Evolutionary conservation across 1,140 invertebrate genomes (phyloP), one percentile per base, ranked within the genome.

Genomic region (Paralvinella palmiformis): DNA sequence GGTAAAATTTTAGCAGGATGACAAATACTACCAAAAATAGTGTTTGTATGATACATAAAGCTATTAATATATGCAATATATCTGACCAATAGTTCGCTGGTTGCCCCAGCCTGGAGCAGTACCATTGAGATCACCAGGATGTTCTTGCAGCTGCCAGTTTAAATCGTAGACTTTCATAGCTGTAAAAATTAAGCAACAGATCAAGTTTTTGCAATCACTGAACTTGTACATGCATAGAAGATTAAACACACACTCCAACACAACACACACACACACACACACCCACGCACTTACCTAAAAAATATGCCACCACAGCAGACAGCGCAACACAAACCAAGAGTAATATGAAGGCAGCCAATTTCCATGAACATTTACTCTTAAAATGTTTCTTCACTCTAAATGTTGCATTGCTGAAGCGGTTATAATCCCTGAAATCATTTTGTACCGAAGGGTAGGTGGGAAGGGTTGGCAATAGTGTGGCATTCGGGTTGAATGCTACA

Each of bases 331-430:
- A 88, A 64, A 92, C 84, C 75, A 91, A 86, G 72, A 94, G 89
- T 72, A 92, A 88, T 57, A 89, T 85, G 72, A 95, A 88, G 27
- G 91, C 90, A 56, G 91, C 88, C 77, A 92, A 90, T 79, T 91
- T 91, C 90, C 92, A 94, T 57, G 89, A 90, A 80, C 92, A 95
- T 78, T 72, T 62, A 50, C 73, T 66, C 37, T 68, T 67, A 24
- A 78, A 57, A 52, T 77, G 74, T 53, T 76, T 71, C 69, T 79
- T 76, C 71, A 78, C 74, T 59, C 73, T 68, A 50, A 94, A 93
- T 75, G 89, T 91, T 29, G 90, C 86, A 69, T 91, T 84, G 67
- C 89, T 89, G 83, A 94, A 94, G 73, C 90, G 88, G 74, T 93
- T 91, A 78, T 94, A 91, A 79, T 91, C 90, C 36, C 89, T 82